phyloP scores from a whole-genome alignment of 1,140 invertebrate species.

The Leptopilina clavipes region DNA sequence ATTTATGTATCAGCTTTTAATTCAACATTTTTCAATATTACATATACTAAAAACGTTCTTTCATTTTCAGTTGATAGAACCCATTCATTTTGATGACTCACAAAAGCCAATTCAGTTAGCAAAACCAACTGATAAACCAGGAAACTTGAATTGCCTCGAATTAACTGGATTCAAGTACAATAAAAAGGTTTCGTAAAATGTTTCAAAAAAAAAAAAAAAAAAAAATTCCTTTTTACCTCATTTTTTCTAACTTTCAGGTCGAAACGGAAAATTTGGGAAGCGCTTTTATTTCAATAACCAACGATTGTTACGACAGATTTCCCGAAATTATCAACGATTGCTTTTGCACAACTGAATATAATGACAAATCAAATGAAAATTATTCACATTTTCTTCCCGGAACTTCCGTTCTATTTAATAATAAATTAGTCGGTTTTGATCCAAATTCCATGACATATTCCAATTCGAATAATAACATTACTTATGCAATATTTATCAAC shows the following conservation, averaged over 20 bases:
- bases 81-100: background rate
- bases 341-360: background rate
- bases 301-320: background rate
- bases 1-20: too few species aligned
- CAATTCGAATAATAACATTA: background rate
- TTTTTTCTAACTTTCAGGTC: too few species aligned
- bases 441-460: background rate
- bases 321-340: background rate
- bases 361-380: background rate
- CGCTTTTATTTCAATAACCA: background rate
- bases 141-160: background rate
- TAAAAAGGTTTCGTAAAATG: background rate
- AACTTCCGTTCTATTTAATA: background rate
- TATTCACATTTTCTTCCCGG: slow-evolving; percentile 6
- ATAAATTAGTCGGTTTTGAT: slow-evolving; percentile 7
- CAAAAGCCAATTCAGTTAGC: background rate
- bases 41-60: too few species aligned
- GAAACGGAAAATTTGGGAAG: background rate
- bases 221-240: too few species aligned
- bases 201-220: too few species aligned
- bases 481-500: slow-evolving; percentile 2
- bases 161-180: slow-evolving; percentile 16
- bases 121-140: background rate
- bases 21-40: too few species aligned
- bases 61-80: background rate